Percentiles rank a stretch among this genome's conserved stretches.
Evolutionary conservation across 2,888 invertebrate genomes (phyloP).

Genomic region (Gryllus longicercus): DNA sequence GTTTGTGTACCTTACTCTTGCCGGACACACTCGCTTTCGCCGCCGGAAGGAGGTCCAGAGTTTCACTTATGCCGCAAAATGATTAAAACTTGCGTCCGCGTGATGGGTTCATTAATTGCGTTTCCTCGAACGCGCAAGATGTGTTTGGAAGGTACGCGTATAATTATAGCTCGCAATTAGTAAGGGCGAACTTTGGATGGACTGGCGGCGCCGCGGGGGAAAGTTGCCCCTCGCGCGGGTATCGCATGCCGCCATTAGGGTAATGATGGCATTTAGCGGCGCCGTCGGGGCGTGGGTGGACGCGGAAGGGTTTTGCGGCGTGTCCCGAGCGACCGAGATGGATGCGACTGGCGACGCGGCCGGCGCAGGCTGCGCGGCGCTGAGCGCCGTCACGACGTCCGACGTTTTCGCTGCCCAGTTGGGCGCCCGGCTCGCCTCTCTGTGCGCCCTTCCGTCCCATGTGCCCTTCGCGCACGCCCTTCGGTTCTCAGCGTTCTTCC

Average conservation of each 20-base stretch:
- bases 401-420: no score
- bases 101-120: conserved; percentile 4
- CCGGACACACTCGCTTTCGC: no score
- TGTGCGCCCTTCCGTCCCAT: no score
- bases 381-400: not conserved
- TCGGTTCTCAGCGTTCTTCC: no score
- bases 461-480: no score
- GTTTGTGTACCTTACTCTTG: no score
- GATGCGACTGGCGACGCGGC: not conserved
- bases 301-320: not conserved
- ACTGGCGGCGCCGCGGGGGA: not conserved
- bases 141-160: not conserved
- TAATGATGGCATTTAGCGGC: conserved; percentile 1
- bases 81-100: not conserved
- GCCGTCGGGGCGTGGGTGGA: not conserved
- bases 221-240: not conserved
- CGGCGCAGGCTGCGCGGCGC: not conserved
- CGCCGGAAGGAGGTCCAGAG: no score
- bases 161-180: conserved; percentile 1
- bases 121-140: not conserved
- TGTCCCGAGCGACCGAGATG: not conserved
- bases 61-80: not conserved
- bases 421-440: no score
- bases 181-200: not conserved
- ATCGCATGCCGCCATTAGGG: not conserved